Base-by-base conservation (phyloP, 2,888 invertebrate genomes). In the Carabus problematicus region DNA sequence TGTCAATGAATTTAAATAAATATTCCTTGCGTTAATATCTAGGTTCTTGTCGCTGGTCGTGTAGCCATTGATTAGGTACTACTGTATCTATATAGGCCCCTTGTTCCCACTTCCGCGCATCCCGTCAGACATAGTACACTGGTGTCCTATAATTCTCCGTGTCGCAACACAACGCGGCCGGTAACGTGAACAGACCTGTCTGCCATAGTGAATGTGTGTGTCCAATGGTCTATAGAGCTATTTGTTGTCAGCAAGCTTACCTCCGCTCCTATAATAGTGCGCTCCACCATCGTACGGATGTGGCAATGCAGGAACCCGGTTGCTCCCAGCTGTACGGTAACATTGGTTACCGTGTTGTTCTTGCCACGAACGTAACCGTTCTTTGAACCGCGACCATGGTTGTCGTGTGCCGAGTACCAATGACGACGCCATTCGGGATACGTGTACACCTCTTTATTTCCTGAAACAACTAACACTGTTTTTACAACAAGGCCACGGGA, bases 261-360 rank as follows among this genome's bases (percentile, higher is more conserved):
- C 78, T 82, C 82, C 60, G 80, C 76, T 72, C 80, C 82, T 40
- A 79, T 78, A 70, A 82, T 75, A 19, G 80, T 89, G 78, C 92
- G 84, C 80, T 93, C 92, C 75, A 89, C 90, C 74, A 91, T 86
- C 82, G 88, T 87, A 70, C 91, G 86, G 77, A 92, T 91, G 78
- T 90, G 89, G 82, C 93, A 93, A 81, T 92, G 92, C 76, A 93
- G 86, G 83, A 90, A 92, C 72, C 92, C 92, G 52, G 90, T 89
- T 67, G 90, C 88, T 59, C 92, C 93, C 71, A 92, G 85, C 82
- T 92, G 92, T 74, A 88, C 92, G 58, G 91, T 88, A 73, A 91
- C 87, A 80, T 91, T 91, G 75, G 89, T 89, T 73, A 88, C 87
- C 70, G 92, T 91, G 82, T 89, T 90, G 85, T 92, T 91, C 81